These are phyloP conservation scores for Chelon auratus DNA, from an alignment of 2,797 vertebrate genomes.

Conservation along the genomic window DNA sequence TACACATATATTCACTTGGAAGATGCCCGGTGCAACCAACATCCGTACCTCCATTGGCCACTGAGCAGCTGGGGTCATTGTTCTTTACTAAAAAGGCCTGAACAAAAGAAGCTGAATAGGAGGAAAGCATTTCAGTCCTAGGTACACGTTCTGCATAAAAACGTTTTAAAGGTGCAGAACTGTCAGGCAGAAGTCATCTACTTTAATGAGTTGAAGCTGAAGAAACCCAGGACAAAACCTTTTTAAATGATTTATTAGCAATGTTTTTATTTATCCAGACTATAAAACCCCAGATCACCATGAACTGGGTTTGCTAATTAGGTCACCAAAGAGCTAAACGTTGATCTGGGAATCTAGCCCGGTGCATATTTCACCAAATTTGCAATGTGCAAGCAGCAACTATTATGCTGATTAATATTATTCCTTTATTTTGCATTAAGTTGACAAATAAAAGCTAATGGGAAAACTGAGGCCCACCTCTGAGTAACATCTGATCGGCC, in stretches of 20 bases:
- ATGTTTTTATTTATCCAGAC: background rate
- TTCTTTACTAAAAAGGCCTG: background rate
- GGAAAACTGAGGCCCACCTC: too few species aligned
- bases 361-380: background rate
- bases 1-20: conserved; percentile 7
- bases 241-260: too few species aligned
- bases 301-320: background rate
- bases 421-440: too few species aligned
- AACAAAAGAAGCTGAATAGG: background rate
- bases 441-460: too few species aligned
- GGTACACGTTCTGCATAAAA: background rate
- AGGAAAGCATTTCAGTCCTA: background rate
- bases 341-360: background rate
- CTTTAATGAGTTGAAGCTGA: background rate
- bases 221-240: background rate
- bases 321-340: background rate
- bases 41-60: background rate
- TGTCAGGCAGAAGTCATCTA: background rate
- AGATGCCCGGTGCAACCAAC: background rate
- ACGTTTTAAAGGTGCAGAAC: background rate
- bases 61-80: background rate
- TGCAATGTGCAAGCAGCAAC: too few species aligned
- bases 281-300: background rate
- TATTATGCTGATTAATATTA: too few species aligned
- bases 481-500: too few species aligned